Conservation (phyloP, 2,888 invertebrate genomes). For the Chironomus tentans region DNA sequence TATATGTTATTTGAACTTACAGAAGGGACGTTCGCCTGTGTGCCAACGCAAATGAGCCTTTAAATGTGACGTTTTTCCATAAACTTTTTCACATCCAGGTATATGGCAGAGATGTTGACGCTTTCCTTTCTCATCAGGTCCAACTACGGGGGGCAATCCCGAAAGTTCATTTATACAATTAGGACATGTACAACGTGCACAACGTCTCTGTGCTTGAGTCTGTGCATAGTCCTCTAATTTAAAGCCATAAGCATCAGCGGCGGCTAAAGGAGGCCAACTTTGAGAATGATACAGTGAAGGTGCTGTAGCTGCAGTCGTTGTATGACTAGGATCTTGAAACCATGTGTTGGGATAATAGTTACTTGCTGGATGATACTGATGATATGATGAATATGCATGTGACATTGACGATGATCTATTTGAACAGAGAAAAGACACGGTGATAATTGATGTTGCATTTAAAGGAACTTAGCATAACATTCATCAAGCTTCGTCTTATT, state of each 20-base stretch:
- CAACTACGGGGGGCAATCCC: slow-evolving; percentile 62
- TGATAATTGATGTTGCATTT: slow-evolving; percentile 2
- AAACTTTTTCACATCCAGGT: slow-evolving; percentile 77
- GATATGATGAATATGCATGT: slow-evolving; percentile 35
- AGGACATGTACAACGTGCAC: slow-evolving; percentile 70
- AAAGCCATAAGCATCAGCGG: slow-evolving; percentile 31
- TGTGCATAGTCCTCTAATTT: slow-evolving; percentile 36
- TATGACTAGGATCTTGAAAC: slow-evolving; percentile 19
- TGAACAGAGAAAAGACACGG: not conserved
- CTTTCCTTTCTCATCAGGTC: slow-evolving; percentile 63
- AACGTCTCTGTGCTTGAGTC: slow-evolving; percentile 55
- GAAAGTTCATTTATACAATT: slow-evolving; percentile 72
- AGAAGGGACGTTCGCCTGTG: slow-evolving; percentile 83
- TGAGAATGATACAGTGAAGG: slow-evolving; percentile 29
- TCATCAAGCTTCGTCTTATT: not conserved
- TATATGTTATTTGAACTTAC: no score
- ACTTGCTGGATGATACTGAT: slow-evolving; percentile 20
- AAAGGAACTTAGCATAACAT: not conserved
- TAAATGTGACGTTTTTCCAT: slow-evolving; percentile 88
- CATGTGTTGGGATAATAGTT: slow-evolving; percentile 18
- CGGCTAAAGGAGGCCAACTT: slow-evolving; percentile 36
- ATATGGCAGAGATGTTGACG: slow-evolving; percentile 80
- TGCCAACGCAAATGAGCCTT: slow-evolving; percentile 92
- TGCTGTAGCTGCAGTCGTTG: slow-evolving; percentile 1
- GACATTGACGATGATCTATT: slow-evolving; percentile 27